Percentiles rank a stretch among this genome's conserved stretches.
Conservation (phyloP, 2,113 vertebrate species). For the Oreamnos americanus region DNA sequence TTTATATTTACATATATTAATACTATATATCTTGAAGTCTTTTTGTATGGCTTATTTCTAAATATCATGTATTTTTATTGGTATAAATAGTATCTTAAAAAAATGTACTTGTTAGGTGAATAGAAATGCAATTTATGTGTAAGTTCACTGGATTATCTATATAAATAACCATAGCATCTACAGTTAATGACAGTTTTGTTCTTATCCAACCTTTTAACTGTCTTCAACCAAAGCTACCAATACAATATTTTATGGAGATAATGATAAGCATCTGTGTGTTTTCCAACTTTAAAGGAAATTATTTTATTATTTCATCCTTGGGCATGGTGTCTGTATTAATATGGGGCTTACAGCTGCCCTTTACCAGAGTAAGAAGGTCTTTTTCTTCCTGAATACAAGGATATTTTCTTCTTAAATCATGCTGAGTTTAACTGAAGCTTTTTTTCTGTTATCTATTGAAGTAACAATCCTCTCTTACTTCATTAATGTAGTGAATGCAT, state of each 20-base stretch:
- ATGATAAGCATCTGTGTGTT: background rate
- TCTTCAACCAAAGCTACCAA: background rate
- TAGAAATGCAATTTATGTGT: background rate
- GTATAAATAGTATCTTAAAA: background rate
- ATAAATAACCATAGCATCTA: conserved; percentile 1
- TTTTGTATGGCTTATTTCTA: background rate
- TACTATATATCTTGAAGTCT: background rate
- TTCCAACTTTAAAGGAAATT: conserved; percentile 42
- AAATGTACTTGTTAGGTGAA: background rate
- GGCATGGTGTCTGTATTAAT: background rate
- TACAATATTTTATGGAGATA: background rate
- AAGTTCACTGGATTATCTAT: background rate
- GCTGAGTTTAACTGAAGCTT: conserved; percentile 8
- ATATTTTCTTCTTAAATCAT: conserved; percentile 39
- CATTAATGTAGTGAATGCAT: conserved; percentile 15
- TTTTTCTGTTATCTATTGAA: background rate
- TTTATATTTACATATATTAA: background rate
- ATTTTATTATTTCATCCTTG: conserved; percentile 21
- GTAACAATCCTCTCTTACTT: background rate
- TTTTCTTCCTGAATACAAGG: background rate
- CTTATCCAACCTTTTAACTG: conserved; percentile 12
- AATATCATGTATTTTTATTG: background rate
- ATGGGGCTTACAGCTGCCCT: background rate
- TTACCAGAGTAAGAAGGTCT: conserved; percentile 15
- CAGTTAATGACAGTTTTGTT: background rate